Conservation (phyloP, 2,888 invertebrate genomes). For the Euplexia lucipara region DNA sequence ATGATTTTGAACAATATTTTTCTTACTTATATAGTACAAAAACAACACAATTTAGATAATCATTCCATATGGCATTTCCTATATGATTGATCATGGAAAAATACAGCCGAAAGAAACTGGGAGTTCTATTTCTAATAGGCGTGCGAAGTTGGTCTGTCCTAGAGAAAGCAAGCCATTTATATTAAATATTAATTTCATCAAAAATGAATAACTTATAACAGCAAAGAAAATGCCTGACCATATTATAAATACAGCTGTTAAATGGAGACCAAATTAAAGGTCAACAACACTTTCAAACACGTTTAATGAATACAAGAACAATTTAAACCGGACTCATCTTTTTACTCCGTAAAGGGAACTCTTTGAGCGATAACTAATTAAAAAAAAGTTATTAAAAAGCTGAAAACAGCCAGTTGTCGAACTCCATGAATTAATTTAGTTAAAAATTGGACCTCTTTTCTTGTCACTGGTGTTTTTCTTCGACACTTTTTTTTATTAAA, state of each 20-base stretch:
- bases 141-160: no score
- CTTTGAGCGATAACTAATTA: constrained; percentile 72
- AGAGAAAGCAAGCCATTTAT: no score
- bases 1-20: no score
- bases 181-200: not conserved
- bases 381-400: constrained; percentile 72
- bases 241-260: constrained; percentile 45
- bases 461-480: constrained; percentile 71
- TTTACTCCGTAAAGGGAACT: constrained; percentile 64
- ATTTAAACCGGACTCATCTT: constrained; percentile 62
- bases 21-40: no score
- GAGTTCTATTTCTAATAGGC: no score
- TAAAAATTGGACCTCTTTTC: constrained; percentile 69
- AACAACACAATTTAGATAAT: no score
- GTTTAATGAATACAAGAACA: constrained; percentile 70
- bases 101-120: no score
- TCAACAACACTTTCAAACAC: constrained; percentile 68
- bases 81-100: no score
- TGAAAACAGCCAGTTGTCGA: constrained; percentile 67
- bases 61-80: no score
- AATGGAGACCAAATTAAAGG: constrained; percentile 66
- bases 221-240: not conserved
- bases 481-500: constrained; percentile 46
- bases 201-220: not conserved
- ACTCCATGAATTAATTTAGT: constrained; percentile 82